Percentiles rank a stretch among this genome's conserved stretches.
These are phyloP conservation scores for Alethe diademata DNA, from an alignment of 2,113 vertebrate genomes.

Conservation along the genomic window DNA sequence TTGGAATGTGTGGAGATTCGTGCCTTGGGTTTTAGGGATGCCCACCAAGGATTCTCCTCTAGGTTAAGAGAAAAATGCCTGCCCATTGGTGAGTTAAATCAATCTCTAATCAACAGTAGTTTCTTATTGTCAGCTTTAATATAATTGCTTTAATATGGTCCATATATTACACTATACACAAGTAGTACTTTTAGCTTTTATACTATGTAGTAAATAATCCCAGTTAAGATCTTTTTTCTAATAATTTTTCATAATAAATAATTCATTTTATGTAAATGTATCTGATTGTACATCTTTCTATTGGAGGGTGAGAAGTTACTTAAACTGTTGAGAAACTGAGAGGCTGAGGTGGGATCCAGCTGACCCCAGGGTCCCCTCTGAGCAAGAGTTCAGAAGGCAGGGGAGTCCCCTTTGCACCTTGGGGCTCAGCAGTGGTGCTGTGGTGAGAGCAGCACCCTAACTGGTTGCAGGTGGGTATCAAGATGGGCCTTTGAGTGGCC, in stretches of 20 bases:
- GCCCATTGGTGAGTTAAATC: neutral
- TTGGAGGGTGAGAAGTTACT: neutral
- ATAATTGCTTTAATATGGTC: neutral
- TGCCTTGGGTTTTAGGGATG: neutral
- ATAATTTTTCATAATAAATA: neutral
- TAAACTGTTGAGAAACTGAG: neutral
- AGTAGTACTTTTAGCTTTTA: neutral
- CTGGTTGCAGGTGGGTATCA: neutral
- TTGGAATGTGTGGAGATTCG: neutral
- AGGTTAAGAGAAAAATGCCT: neutral
- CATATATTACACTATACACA: neutral
- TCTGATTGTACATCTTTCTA: neutral
- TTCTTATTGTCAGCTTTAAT: neutral
- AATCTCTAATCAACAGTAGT: neutral
- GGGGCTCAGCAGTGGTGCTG: neutral
- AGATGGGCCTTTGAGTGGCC: neutral
- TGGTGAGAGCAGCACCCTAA: neutral
- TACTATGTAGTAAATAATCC: neutral
- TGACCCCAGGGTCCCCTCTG: neutral
- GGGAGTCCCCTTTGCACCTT: neutral
- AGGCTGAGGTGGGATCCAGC: neutral
- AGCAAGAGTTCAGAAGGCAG: neutral
- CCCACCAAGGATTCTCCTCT: fast-evolving
- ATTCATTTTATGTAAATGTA: neutral
- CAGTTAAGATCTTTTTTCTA: neutral